Base-by-base conservation (phyloP, 2,113 vertebrate genomes). In the Campylorhamphus procurvoides region DNA sequence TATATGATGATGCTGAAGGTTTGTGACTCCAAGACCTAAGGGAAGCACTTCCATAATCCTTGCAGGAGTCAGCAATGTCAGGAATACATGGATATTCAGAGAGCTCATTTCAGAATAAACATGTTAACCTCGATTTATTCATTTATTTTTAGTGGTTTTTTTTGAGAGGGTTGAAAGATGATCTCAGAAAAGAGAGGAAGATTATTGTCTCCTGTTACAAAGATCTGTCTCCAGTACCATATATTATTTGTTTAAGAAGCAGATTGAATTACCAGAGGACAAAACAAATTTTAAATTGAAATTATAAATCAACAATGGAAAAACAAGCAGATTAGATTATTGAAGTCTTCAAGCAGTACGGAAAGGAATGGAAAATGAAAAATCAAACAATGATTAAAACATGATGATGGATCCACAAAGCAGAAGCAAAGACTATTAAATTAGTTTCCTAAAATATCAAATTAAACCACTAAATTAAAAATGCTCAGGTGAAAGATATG, bases 261-360 rank as follows among this genome's bases (percentile, higher is more conserved):
- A 71, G 63, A 93, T 94, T 93, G 86, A 90, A 79, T 91, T 95
- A 93, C 80, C 50, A 80, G 77, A 74, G 50, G 31, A 25, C 42
- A 90, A 91, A 93, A 2, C 33, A 88, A 96, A 76, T 73, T 88
- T 69, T n/a, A 67, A 95, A 94, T 89, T 58, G 73, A 87, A 87
- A 76, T 90, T 76, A 83, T 66, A 76, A 85, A 75, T 80, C 59
- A 80, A 25, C 62, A 71, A 67, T 35, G 25, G 22, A 77, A 75
- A 58, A 44, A 35, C 33, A 73, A 75, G 4, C 24, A 59, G 77
- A 90, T 95, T 93, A 83, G 67, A 83, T 96, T 89, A 93, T 18
- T 68, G 46, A 77, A 94, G 86, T 67, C 4, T 46, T 85, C 50
- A 22, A 94, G 50, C 52, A 37, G 12, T 40, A 77, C 49, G 80